These are phyloP conservation scores for Oreohelix idahoensis DNA, from an alignment of 1,140 invertebrate genomes.

Conservation along the genomic window DNA sequence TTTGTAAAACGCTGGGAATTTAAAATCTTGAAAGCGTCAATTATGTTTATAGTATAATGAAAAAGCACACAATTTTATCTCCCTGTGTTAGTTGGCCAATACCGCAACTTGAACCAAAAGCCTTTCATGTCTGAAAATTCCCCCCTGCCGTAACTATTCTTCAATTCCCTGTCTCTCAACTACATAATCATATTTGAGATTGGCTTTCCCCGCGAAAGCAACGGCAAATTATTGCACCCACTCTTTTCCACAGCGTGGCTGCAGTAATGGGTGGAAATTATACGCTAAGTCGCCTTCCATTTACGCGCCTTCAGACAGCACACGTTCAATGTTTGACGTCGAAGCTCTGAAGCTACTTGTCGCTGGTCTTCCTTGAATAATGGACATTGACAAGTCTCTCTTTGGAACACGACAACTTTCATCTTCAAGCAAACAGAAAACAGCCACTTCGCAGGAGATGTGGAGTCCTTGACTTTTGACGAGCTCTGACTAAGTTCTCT, in stretches of 20 bases:
- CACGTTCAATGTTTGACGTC: constrained; percentile 8
- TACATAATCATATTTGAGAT: constrained; percentile 10
- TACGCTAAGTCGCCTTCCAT: background rate
- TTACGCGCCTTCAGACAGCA: background rate
- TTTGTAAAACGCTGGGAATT: no score
- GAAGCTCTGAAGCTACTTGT: background rate
- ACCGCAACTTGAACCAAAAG: no score
- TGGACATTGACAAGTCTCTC: constrained; percentile 4
- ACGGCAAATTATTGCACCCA: background rate
- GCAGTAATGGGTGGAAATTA: constrained; percentile 1
- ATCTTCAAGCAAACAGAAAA: background rate
- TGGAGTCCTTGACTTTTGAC: constrained; percentile 8
- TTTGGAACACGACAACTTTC: background rate
- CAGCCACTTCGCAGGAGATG: background rate
- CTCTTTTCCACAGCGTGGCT: background rate
- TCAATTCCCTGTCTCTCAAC: background rate
- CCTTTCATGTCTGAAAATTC: no score
- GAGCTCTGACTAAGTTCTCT: background rate
- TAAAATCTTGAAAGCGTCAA: no score
- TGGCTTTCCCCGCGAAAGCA: background rate
- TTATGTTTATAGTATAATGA: no score
- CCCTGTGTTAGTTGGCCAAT: no score
- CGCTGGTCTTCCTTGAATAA: background rate
- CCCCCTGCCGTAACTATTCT: background rate
- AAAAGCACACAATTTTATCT: no score